A percentile compares a stretch with the other conserved stretches of the same genome.
phyloP scores from a whole-genome alignment of 2,113 vertebrate species.

The Heterotis niloticus region DNA sequence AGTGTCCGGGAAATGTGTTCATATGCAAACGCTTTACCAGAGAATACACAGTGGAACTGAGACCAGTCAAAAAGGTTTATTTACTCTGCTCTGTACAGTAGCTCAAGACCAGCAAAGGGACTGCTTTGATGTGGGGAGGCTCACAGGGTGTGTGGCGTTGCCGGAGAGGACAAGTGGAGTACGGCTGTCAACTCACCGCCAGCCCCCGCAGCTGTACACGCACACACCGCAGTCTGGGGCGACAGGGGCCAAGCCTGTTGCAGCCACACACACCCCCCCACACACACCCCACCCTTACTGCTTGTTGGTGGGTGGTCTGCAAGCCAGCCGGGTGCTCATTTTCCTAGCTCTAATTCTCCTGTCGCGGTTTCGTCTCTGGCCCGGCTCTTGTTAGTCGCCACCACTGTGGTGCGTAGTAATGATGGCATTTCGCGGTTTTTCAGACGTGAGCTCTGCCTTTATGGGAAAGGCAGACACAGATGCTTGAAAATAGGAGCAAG shows the following conservation, averaged over 20 bases:
- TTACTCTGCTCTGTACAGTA: conserved; percentile 19
- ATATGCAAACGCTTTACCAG: background rate
- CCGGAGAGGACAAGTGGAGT: background rate
- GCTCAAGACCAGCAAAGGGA: background rate
- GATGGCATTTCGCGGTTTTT: conserved; percentile 46
- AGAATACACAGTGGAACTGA: conserved; percentile 12
- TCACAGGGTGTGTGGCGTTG: background rate
- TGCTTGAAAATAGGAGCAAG: conserved; percentile 3
- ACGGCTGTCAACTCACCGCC: background rate
- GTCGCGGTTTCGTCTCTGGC: conserved; percentile 60
- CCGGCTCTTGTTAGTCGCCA: conserved; percentile 60
- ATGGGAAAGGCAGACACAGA: conserved; percentile 21
- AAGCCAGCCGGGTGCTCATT: conserved; percentile 48
- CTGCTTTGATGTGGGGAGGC: conserved; percentile 15
- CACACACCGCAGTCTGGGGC: background rate
- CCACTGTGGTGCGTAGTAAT: conserved; percentile 64
- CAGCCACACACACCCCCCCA: conserved; percentile 1
- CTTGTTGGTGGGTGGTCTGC: conserved; percentile 63
- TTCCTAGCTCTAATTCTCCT: conserved; percentile 61
- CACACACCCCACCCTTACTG: background rate
- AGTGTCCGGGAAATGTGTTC: background rate
- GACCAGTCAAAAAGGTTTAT: conserved; percentile 16
- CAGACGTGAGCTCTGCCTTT: background rate
- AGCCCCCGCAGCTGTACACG: background rate
- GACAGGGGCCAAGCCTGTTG: conserved; percentile 19